Conservation (phyloP, 2,113 vertebrate species). For the Vulpes vulpes region DNA sequence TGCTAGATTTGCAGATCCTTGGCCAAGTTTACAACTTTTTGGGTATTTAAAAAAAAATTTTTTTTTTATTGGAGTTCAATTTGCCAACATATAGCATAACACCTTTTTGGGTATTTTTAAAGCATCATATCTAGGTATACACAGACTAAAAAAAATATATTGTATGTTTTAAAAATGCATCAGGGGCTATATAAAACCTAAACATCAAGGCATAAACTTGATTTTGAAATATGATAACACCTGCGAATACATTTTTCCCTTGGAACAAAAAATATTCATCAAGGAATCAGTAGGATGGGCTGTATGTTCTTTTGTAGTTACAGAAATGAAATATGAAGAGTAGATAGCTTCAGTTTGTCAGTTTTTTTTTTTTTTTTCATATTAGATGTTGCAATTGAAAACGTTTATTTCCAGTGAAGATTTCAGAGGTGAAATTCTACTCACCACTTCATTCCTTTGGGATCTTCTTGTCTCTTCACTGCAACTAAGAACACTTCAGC, state of each 20-base stretch:
- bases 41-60: background rate
- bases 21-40: background rate
- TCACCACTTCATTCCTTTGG: background rate
- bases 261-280: background rate
- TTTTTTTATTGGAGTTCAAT: too few relatives aligned
- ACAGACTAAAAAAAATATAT: background rate
- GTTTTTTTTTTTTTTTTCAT: conserved; percentile 62
- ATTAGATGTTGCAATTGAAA: conserved; percentile 19
- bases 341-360: background rate
- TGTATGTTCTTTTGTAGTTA: conserved; percentile 14
- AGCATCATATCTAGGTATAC: background rate
- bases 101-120: conserved; percentile 40
- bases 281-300: background rate
- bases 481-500: background rate
- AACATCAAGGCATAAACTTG: conserved; percentile 32
- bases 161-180: conserved; percentile 12
- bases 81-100: too few relatives aligned
- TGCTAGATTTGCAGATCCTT: conserved; percentile 17
- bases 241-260: conserved; percentile 50
- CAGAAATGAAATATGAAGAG: conserved; percentile 22
- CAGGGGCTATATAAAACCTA: conserved; percentile 35
- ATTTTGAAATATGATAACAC: conserved; percentile 57
- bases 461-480: background rate
- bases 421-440: conserved; percentile 42
- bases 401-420: background rate